phyloP scores from a whole-genome alignment of 2,797 vertebrate genomes.

The Chromis chromis region DNA sequence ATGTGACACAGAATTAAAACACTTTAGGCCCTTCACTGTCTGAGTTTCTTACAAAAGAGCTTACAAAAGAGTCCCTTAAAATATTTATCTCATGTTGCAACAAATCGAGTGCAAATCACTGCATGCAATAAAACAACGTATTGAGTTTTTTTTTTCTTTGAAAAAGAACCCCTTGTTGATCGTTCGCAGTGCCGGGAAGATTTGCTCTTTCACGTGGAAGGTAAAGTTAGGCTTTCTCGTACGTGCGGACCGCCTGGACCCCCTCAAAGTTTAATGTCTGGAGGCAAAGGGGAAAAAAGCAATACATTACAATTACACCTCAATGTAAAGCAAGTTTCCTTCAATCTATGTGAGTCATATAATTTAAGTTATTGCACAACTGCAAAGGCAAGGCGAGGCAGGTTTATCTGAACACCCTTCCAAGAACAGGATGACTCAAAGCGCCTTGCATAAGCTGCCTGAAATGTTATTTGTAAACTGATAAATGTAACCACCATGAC shows the following conservation, averaged over 20 bases:
- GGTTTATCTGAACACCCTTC: neutral
- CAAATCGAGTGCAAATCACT: constrained; percentile 61
- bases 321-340: neutral
- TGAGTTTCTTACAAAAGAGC: constrained; percentile 74
- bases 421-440: constrained; percentile 2
- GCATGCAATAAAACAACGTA: constrained; percentile 46
- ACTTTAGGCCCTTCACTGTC: constrained; percentile 44
- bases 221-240: constrained; percentile 91
- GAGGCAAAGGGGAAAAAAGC: constrained; percentile 43
- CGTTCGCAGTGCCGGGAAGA: constrained; percentile 65
- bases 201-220: constrained; percentile 33
- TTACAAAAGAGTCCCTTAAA: constrained; percentile 72
- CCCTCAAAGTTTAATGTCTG: constrained; percentile 94
- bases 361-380: neutral
- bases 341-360: neutral
- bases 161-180: constrained; percentile 55
- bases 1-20: constrained; percentile 39
- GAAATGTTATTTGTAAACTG: neutral
- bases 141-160: constrained; percentile 2
- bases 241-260: constrained; percentile 91
- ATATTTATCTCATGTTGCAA: constrained; percentile 53
- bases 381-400: neutral
- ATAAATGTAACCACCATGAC: neutral
- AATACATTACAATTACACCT: constrained; percentile 9
- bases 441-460: too few species aligned